Percentiles rank a stretch among this genome's conserved stretches.
These are phyloP conservation scores for Cyprinus carpio DNA, from an alignment of 2,113 vertebrate genomes.

Conservation along the genomic window DNA sequence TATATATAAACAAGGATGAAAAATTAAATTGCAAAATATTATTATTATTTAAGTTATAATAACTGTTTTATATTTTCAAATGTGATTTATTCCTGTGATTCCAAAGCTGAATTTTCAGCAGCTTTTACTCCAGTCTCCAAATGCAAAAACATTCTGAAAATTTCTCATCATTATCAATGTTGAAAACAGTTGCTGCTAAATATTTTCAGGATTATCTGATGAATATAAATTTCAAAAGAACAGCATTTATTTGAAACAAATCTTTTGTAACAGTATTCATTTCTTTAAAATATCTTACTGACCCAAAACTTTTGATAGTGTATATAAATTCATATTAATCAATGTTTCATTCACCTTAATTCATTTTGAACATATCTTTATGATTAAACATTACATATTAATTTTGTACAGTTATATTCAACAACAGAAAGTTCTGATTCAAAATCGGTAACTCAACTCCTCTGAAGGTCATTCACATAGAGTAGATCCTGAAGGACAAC, in stretches of 20 bases:
- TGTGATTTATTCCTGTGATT: not conserved
- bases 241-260: not conserved
- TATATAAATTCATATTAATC: not conserved
- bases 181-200: too few relatives aligned
- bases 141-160: too few relatives aligned
- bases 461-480: conserved; percentile 52
- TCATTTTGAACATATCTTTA: too few relatives aligned
- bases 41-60: not conserved
- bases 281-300: not conserved
- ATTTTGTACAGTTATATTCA: not conserved
- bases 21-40: not conserved
- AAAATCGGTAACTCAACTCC: conserved; percentile 10
- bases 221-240: not conserved
- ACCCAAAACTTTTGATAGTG: too few relatives aligned
- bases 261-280: not conserved
- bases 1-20: too few relatives aligned
- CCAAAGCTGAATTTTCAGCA: not conserved
- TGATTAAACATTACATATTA: too few relatives aligned
- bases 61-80: not conserved
- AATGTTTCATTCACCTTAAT: too few relatives aligned
- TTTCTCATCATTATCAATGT: too few relatives aligned
- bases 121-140: not conserved
- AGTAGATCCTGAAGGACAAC: conserved; percentile 65
- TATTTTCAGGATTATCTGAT: too few relatives aligned
- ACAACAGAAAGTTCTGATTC: not conserved